phyloP scores from a whole-genome alignment of 2,888 invertebrate species.

The Hymenopus coronatus region DNA sequence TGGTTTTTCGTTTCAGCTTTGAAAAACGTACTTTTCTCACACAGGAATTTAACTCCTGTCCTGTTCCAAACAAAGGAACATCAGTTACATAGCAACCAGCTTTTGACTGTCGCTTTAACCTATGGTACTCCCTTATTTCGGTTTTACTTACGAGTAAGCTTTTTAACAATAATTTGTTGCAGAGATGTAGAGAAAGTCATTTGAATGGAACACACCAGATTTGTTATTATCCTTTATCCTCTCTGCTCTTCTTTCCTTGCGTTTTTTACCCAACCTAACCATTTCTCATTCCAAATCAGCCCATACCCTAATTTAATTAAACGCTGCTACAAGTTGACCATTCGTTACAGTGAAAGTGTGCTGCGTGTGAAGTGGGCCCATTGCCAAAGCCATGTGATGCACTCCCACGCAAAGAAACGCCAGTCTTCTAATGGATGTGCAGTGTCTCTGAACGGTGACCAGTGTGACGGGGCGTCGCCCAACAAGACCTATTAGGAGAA shows the following conservation, averaged over 20 bases:
- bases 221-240: no score
- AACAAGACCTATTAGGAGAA: background rate
- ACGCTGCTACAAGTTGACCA: background rate
- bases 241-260: background rate
- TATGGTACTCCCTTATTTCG: no score
- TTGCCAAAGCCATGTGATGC: background rate
- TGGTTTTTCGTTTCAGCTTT: no score
- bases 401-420: constrained; percentile 13
- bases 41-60: no score
- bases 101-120: no score
- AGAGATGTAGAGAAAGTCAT: no score
- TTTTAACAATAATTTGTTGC: no score
- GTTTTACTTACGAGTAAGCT: no score
- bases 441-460: background rate
- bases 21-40: no score
- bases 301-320: background rate
- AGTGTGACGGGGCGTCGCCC: background rate
- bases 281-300: background rate
- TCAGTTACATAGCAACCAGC: no score
- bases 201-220: no score
- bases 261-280: background rate
- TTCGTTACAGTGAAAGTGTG: background rate
- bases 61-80: no score
- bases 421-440: background rate
- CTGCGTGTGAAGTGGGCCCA: background rate